Base-by-base conservation (phyloP, 2,888 invertebrate species). In the Lithophane socia region DNA sequence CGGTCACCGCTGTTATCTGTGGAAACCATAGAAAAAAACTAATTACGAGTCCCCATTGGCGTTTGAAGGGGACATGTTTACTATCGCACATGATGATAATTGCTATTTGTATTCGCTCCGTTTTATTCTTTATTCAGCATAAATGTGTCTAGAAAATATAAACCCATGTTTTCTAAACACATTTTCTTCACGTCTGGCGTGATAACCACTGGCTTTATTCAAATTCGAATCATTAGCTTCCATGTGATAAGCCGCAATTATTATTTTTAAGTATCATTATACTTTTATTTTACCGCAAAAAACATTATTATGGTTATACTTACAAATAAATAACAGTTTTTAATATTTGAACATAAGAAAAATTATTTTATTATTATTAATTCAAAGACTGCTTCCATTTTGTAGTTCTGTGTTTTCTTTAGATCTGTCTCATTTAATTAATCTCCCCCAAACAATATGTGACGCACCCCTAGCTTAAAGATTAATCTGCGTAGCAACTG, bases 11-110 rank as follows among this genome's bases (percentile, higher is more conserved):
- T 93, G 93, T 91, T 95, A 95, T 95, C 95, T 95, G 91, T 92
- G 84, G 94, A 93, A 92, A 93, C 94, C 95, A 92, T 94, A 94
- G 92, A 93, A 93, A 92, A 94, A 94, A 94, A 92, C 91, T 95
- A 95, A 95, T 95, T 95, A 95, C 88, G 90, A 88, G 92, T 93
- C 93, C 93, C 91, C 89, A 91, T 93, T 92, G 92, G 93, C 92
- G 90, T 93, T 92, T 91, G 79, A 87, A 93, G 92, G 92, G 94
- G 93, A 90, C 87, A 87, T 90, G 87, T 85, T 82, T 83, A 79
- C 75, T 75, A 80, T 83, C 77, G 77, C 79, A 82, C 87, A 89
- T 77, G 77, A 79, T 78, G 70, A 80, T 87, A 82, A 87, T 84
- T 84, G 75, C 80, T 86, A 85, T 83, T 73, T 83, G 76, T 72